Evolutionary conservation across 2,113 vertebrate species (phyloP).

Genomic region (Anser cygnoides): DNA sequence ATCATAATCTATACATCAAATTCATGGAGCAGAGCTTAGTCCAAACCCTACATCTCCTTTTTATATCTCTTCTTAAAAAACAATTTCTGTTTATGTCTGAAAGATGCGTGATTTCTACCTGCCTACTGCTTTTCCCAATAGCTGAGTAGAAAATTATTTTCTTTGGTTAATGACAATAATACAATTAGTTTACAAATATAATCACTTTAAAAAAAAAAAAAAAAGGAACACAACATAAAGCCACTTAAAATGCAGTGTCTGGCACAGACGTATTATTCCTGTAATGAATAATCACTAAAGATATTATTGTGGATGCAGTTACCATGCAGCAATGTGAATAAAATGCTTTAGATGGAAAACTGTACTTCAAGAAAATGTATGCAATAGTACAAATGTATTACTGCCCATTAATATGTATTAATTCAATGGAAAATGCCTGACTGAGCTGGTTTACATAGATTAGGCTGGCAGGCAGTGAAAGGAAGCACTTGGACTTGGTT

Average conservation of each 20-base stretch:
- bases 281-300: slow-evolving; percentile 73
- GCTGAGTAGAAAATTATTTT: neutral
- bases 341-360: slow-evolving; percentile 73
- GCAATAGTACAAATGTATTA: slow-evolving; percentile 71
- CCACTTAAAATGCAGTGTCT: slow-evolving; percentile 55
- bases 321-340: slow-evolving; percentile 66
- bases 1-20: neutral
- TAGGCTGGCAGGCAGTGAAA: slow-evolving; percentile 65
- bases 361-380: slow-evolving; percentile 71
- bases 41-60: neutral
- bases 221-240: neutral
- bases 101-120: neutral
- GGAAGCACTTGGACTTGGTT: slow-evolving; percentile 61
- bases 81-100: neutral
- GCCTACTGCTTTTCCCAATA: neutral
- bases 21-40: neutral
- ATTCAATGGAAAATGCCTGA: slow-evolving; percentile 69
- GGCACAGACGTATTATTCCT: slow-evolving; percentile 46
- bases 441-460: slow-evolving; percentile 61
- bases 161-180: slow-evolving; percentile 40
- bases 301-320: slow-evolving; percentile 69
- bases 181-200: slow-evolving; percentile 25
- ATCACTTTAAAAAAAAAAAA: neutral
- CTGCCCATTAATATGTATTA: slow-evolving; percentile 76
- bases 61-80: neutral